Percentiles rank a stretch among this genome's conserved stretches.
These are phyloP conservation scores for Fregetta grallaria DNA, from an alignment of 2,113 vertebrate genomes.

Conservation along the genomic window DNA sequence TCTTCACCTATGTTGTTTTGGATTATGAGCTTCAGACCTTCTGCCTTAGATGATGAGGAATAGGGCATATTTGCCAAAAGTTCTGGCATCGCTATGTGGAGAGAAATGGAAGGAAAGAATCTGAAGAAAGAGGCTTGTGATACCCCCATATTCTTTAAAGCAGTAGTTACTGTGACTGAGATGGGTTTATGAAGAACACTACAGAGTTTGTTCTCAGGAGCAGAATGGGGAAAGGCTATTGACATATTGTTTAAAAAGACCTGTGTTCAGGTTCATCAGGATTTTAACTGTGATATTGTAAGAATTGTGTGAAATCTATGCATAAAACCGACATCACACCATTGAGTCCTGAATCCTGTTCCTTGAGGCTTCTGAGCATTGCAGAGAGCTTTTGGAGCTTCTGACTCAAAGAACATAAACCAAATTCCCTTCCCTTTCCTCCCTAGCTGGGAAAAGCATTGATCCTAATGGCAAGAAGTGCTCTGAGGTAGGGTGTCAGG, in stretches of 20 bases:
- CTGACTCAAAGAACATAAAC: neutral
- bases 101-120: neutral
- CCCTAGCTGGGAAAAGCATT: neutral
- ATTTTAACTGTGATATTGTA: neutral
- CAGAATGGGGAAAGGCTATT: neutral
- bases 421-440: neutral
- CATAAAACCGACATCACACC: neutral
- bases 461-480: neutral
- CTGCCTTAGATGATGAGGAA: neutral
- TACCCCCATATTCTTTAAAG: neutral
- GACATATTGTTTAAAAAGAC: neutral
- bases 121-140: neutral
- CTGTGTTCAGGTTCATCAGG: neutral
- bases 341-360: neutral
- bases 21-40: neutral
- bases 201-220: neutral
- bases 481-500: neutral
- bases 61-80: neutral
- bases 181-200: neutral
- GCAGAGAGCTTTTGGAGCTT: neutral
- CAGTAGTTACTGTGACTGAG: neutral
- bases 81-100: neutral
- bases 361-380: neutral
- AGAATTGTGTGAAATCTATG: neutral
- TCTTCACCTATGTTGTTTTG: neutral